These are phyloP conservation scores for Hydrocynus forskahlii DNA, from an alignment of 2,797 vertebrate genomes.

Conservation along the genomic window DNA sequence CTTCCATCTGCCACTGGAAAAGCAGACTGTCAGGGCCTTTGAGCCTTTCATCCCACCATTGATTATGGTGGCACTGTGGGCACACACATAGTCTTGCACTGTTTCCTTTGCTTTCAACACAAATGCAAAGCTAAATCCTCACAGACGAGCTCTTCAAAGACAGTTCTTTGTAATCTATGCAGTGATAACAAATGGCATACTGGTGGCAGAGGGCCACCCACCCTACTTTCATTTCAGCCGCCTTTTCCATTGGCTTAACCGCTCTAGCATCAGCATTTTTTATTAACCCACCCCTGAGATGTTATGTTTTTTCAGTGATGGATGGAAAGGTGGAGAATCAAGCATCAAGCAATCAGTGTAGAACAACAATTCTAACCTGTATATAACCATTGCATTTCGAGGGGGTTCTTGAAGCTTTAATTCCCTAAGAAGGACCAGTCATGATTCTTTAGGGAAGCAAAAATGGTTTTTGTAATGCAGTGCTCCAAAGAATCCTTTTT, in stretches of 20 bases:
- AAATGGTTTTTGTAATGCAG: neutral
- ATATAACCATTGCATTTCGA: neutral
- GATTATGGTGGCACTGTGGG: conserved; percentile 1
- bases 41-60: conserved; percentile 15
- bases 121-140: conserved; percentile 20
- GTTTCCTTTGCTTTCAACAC: conserved; percentile 14
- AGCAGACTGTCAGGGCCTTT: conserved; percentile 12
- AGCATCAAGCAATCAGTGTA: neutral
- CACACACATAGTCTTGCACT: neutral
- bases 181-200: conserved; percentile 33
- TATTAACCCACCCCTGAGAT: neutral
- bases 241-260: neutral
- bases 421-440: neutral
- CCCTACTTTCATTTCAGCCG: neutral
- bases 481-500: too few relatives aligned
- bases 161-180: conserved; percentile 23
- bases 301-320: neutral
- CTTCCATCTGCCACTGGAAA: conserved; percentile 23
- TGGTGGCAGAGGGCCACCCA: conserved; percentile 1
- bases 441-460: neutral
- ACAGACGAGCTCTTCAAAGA: conserved; percentile 36
- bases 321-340: too few relatives aligned
- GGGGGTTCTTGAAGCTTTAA: neutral
- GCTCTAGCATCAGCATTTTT: neutral
- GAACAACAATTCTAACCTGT: too few relatives aligned